Evolutionary conservation across 2,797 vertebrate genomes (phyloP).

Genomic region (Protonibea diacanthus): DNA sequence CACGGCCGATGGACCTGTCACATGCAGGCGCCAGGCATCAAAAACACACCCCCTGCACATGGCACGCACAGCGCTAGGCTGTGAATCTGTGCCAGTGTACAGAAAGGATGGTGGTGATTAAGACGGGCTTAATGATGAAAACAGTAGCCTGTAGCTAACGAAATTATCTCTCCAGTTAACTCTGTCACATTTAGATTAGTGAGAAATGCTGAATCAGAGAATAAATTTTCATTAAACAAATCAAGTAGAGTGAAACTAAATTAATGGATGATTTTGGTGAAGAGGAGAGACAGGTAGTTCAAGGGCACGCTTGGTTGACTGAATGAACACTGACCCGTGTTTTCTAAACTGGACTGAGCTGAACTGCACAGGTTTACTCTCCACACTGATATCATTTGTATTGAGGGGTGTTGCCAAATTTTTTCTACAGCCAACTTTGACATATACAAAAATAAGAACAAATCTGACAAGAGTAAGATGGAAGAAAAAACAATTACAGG

Average conservation of each 20-base stretch:
- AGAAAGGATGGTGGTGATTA: conserved; percentile 70
- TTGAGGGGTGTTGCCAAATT: conserved; percentile 18
- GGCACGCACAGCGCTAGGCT: conserved; percentile 66
- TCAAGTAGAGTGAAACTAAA: conserved; percentile 59
- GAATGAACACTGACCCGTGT: conserved; percentile 25
- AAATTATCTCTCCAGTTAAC: conserved; percentile 75
- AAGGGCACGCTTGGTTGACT: conserved; percentile 46
- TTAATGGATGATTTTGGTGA: conserved; percentile 69
- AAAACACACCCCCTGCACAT: conserved; percentile 74
- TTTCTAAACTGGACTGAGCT: conserved; percentile 32
- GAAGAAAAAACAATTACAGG: conserved; percentile 56
- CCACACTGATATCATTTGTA: conserved; percentile 28
- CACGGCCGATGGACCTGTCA: conserved; percentile 80
- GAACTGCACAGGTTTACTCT: neutral
- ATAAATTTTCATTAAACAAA: conserved; percentile 71
- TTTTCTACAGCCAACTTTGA: conserved; percentile 48
- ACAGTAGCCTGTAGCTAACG: conserved; percentile 78
- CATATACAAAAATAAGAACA: conserved; percentile 14
- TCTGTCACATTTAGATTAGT: conserved; percentile 70
- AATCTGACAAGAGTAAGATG: conserved; percentile 43
- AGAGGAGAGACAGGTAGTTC: conserved; percentile 60
- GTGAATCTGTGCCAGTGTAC: conserved; percentile 67
- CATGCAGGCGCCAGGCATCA: conserved; percentile 79
- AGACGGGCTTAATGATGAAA: conserved; percentile 74
- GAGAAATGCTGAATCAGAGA: conserved; percentile 70